phyloP scores from a whole-genome alignment of 2,113 vertebrate species.

The Eretmochelys imbricata region DNA sequence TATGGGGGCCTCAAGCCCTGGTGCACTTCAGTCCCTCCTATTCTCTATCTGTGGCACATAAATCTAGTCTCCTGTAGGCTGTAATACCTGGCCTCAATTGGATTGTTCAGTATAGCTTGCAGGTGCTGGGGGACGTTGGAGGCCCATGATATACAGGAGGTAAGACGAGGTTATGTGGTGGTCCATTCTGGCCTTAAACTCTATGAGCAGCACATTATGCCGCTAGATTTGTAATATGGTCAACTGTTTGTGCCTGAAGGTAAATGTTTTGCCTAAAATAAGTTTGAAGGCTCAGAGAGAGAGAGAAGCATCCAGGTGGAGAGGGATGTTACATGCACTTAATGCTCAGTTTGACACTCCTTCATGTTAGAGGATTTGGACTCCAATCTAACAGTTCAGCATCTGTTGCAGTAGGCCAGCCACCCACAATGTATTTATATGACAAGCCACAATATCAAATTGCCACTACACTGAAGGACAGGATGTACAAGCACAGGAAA shows the following conservation, averaged over 20 bases:
- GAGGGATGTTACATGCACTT: no score
- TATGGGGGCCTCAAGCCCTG: background rate
- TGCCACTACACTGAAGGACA: background rate
- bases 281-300: background rate
- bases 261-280: background rate
- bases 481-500: accelerated
- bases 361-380: background rate
- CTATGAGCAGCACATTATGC: background rate
- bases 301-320: background rate
- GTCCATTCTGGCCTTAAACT: background rate
- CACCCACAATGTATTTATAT: accelerated
- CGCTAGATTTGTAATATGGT: background rate
- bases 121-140: background rate
- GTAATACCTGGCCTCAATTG: background rate
- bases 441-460: accelerated
- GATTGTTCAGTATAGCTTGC: background rate
- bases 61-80: background rate
- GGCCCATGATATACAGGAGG: background rate
- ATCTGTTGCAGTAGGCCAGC: background rate
- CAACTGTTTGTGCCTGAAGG: background rate
- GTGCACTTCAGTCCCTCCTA: background rate
- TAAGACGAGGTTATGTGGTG: background rate
- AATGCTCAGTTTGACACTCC: background rate
- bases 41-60: background rate
- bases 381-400: accelerated